Base-by-base conservation (phyloP, 2,888 invertebrate genomes). In the Dexiosoma caninum region DNA sequence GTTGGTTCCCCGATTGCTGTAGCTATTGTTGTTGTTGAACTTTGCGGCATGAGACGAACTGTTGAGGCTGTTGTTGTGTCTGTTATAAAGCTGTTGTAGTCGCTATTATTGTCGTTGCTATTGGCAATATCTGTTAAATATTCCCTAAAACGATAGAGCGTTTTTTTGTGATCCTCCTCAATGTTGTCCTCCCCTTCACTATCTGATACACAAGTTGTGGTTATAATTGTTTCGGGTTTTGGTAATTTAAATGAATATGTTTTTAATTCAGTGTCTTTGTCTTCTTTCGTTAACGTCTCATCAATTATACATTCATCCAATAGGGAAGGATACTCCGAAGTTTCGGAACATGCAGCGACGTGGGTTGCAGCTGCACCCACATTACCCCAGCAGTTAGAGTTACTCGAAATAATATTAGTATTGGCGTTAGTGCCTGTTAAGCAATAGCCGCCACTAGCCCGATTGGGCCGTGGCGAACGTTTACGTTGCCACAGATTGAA, bases 401-500 rank as follows among this genome's bases (percentile, higher is more conserved):
- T 75, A 10, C 30, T 62, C 2, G 78, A 51, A 14, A 51, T 40
- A 2, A 59, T 42, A 19, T 85, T 60, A 7, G 64, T 42, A 2
- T 30, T 85, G 16, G 84, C 59, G 4, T 62, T 87, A 21, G 84
- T 84, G 44, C 85, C 85, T 79, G 88, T 86, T 79, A 89, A 80
- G 81, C 87, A 85, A 81, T 89, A 90, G 88, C 90, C 90, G 88
- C 90, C 90, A 90, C 88, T 86, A 86, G 90, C 90, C 89, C 90
- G 85, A 84, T 86, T 87, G 87, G 90, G 90, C 90, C 90, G 90
- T 88, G 90, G 90, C 89, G 89, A 87, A 85, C 88, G 87, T 79
- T 90, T 84, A 77, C 88, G 87, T 82, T 89, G 86, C 90, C 90
- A 90, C 90, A 90, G 88, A 88, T 90, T 90, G 89, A 86, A 86